Percentiles rank a stretch among this genome's conserved stretches.
Evolutionary conservation across 1,140 invertebrate species (phyloP).

Genomic region (Elysia chlorotica): DNA sequence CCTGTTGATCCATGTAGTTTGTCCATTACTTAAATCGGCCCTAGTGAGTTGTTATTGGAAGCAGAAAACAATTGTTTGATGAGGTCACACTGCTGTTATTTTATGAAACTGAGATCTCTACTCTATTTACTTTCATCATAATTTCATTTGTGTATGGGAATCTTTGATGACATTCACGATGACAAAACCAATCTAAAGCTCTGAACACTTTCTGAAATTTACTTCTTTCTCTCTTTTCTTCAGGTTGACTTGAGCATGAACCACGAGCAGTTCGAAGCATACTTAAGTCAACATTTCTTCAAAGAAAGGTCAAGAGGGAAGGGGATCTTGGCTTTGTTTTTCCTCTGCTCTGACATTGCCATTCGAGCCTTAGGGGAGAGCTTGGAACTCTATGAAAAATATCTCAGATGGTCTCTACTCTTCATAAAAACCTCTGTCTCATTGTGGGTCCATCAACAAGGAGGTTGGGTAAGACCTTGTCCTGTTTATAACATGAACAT

Average conservation of each 20-base stretch:
- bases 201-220: too few species aligned
- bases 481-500: too few species aligned
- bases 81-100: too few species aligned
- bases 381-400: slow-evolving; percentile 2
- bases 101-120: too few species aligned
- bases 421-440: slow-evolving; percentile 18
- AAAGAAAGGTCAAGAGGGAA: slow-evolving; percentile 53
- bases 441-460: slow-evolving; percentile 20
- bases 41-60: too few species aligned
- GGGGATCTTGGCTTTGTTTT: slow-evolving; percentile 61
- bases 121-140: too few species aligned
- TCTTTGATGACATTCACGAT: neutral
- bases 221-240: slow-evolving; percentile 16
- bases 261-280: slow-evolving; percentile 37
- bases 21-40: too few species aligned
- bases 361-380: slow-evolving; percentile 38
- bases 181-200: too few species aligned
- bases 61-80: too few species aligned
- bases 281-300: slow-evolving; percentile 35
- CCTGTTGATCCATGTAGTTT: too few species aligned
- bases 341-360: slow-evolving; percentile 62
- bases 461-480: slow-evolving; percentile 24
- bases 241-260: slow-evolving; percentile 36
- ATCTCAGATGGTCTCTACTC: slow-evolving; percentile 15
- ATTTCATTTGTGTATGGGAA: too few species aligned